Evolutionary conservation across 1,140 invertebrate genomes (phyloP).

Genomic region (Drosophila sturtevanti): DNA sequence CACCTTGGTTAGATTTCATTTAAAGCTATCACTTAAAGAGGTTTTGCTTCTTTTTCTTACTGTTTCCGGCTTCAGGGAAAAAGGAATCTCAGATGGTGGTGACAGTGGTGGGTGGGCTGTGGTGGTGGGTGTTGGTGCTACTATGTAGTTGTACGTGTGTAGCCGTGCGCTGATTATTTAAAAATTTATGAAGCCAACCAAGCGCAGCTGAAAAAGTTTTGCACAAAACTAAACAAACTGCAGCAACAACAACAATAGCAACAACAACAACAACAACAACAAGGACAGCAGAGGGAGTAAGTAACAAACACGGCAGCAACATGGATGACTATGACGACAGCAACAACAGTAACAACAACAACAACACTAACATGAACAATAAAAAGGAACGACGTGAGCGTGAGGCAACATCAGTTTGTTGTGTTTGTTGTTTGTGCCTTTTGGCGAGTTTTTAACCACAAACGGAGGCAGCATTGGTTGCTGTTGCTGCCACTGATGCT

Average conservation of each 20-base stretch:
- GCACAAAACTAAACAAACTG: slow-evolving; percentile 79
- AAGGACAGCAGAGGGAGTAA: slow-evolving; percentile 28
- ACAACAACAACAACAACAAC: slow-evolving; percentile 6
- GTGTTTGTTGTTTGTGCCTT: slow-evolving; percentile 56
- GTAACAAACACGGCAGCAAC: slow-evolving; percentile 57
- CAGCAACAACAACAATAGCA: slow-evolving; percentile 59
- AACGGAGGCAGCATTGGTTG: slow-evolving; percentile 49
- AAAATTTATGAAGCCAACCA: slow-evolving; percentile 79
- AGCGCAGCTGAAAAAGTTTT: slow-evolving; percentile 76
- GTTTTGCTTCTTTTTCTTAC: neutral
- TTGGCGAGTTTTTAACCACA: slow-evolving; percentile 58
- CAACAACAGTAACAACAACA: slow-evolving; percentile 24
- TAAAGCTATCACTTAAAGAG: slow-evolving; percentile 38
- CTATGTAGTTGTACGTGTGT: slow-evolving; percentile 60
- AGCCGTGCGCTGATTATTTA: slow-evolving; percentile 78
- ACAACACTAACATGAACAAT: slow-evolving; percentile 9
- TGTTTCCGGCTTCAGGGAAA: slow-evolving; percentile 1
- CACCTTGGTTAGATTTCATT: neutral
- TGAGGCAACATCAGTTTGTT: slow-evolving; percentile 17
- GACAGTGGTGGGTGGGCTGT: neutral
- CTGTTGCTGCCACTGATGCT: neutral
- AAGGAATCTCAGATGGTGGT: neutral
- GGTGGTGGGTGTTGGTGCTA: neutral
- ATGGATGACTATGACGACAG: slow-evolving; percentile 43
- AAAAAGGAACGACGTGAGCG: slow-evolving; percentile 35